A percentile compares a stretch with the other conserved stretches of the same genome.
Conservation (phyloP, 53 echinoderm and acorn worm genomes). For the Paracentrotus lividus region DNA sequence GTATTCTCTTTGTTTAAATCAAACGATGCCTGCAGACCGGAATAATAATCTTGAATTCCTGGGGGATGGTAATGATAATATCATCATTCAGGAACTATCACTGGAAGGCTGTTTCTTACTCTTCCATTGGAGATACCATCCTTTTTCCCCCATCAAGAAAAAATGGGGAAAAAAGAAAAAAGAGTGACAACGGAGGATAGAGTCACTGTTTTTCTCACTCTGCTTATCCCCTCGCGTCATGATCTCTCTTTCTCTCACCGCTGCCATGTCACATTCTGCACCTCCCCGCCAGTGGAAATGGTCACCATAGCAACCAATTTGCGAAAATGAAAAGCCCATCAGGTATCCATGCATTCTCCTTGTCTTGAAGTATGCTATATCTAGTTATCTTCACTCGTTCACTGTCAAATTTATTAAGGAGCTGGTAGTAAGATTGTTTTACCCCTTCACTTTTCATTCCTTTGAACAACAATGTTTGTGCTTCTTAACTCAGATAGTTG, state of each 20-base stretch:
- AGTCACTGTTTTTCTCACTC: constrained; percentile 35
- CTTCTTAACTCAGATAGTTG: neutral
- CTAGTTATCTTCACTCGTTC: neutral
- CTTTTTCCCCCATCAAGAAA: neutral
- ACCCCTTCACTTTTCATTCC: neutral
- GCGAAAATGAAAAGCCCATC: constrained; percentile 54
- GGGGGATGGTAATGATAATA: neutral
- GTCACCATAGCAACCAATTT: constrained; percentile 61
- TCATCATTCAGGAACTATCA: neutral
- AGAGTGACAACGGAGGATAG: neutral
- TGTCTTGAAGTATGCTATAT: neutral
- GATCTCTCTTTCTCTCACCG: constrained; percentile 20
- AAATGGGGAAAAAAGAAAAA: neutral
- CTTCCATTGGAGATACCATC: neutral
- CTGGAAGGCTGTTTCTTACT: neutral
- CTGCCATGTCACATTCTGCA: constrained; percentile 18
- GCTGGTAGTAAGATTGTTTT: neutral
- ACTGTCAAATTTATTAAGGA: constrained; percentile 41
- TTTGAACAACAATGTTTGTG: neutral
- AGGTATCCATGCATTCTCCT: neutral
- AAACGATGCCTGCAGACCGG: neutral
- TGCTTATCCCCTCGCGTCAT: neutral
- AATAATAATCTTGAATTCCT: neutral
- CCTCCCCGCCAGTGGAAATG: constrained; percentile 49
- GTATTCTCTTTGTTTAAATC: constrained; percentile 1